Evolutionary conservation across 2,797 vertebrate species (phyloP).

Genomic region (Huso huso): DNA sequence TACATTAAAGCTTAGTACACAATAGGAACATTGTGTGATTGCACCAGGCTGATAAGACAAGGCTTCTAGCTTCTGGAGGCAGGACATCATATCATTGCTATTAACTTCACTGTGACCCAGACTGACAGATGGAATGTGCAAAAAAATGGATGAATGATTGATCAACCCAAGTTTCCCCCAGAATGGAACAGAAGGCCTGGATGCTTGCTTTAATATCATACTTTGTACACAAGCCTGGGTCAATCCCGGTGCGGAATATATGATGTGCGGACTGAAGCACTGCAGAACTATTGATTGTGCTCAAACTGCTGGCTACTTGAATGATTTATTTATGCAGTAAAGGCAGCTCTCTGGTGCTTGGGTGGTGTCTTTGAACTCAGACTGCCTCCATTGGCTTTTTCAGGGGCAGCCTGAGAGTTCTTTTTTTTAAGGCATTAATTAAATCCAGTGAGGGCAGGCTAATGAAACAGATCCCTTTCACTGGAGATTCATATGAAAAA

Average conservation of each 20-base stretch:
- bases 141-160: conserved; percentile 28
- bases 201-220: conserved; percentile 32
- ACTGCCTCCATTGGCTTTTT: conserved; percentile 2
- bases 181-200: conserved; percentile 20
- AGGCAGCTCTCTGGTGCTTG: conserved; percentile 16
- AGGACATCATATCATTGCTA: conserved; percentile 17
- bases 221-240: conserved; percentile 28
- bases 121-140: conserved; percentile 19
- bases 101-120: conserved; percentile 21
- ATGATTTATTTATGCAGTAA: conserved; percentile 32
- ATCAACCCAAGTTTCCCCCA: conserved; percentile 18
- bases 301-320: conserved; percentile 20
- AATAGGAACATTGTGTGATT: conserved; percentile 9
- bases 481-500: conserved; percentile 11
- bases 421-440: conserved; percentile 29
- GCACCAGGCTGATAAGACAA: conserved; percentile 2
- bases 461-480: conserved; percentile 22
- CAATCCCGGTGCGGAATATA: conserved; percentile 16
- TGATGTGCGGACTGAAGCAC: conserved; percentile 21
- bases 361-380: conserved; percentile 15
- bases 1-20: conserved; percentile 9
- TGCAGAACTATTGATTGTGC: conserved; percentile 30
- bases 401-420: conserved; percentile 16
- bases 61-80: conserved; percentile 17
- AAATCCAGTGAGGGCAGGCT: conserved; percentile 27